A percentile compares a stretch with the other conserved stretches of the same genome.
Conservation (phyloP, 2,797 vertebrate species). For the Mormyrops attenuatus region DNA sequence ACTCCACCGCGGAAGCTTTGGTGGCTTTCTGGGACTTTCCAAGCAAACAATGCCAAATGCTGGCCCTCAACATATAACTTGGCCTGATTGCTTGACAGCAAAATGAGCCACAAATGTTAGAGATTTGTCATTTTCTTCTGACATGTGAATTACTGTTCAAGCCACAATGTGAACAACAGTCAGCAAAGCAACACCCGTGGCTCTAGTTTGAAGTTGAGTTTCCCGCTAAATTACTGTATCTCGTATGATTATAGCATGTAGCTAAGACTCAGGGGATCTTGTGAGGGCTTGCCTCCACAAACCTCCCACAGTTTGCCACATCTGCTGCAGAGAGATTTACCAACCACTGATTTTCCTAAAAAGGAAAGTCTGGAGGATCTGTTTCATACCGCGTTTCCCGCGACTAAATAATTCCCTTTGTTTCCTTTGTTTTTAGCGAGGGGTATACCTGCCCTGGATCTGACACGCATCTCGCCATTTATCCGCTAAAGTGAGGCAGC, state of each 20-base stretch:
- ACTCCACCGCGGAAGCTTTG: neutral
- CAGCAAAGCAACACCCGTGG: neutral
- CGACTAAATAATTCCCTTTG: slow-evolving; percentile 4
- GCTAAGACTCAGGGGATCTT: neutral
- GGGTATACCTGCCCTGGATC: neutral
- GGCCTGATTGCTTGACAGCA: neutral
- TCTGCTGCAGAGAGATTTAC: neutral
- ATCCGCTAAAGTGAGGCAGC: neutral
- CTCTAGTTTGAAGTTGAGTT: neutral
- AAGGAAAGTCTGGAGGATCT: neutral
- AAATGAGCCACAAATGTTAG: neutral
- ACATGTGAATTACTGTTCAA: neutral
- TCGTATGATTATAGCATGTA: neutral
- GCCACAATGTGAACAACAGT: neutral
- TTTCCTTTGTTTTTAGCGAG: neutral
- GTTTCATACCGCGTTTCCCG: neutral
- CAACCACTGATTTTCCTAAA: neutral
- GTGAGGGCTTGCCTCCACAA: neutral
- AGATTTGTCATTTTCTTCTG: neutral
- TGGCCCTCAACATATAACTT: neutral
- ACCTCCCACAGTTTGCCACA: neutral
- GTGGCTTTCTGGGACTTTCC: neutral
- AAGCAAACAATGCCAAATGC: neutral
- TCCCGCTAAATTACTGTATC: neutral
- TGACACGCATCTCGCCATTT: neutral